Conservation (phyloP, 2,797 vertebrate genomes). For the Euthynnus affinis region DNA sequence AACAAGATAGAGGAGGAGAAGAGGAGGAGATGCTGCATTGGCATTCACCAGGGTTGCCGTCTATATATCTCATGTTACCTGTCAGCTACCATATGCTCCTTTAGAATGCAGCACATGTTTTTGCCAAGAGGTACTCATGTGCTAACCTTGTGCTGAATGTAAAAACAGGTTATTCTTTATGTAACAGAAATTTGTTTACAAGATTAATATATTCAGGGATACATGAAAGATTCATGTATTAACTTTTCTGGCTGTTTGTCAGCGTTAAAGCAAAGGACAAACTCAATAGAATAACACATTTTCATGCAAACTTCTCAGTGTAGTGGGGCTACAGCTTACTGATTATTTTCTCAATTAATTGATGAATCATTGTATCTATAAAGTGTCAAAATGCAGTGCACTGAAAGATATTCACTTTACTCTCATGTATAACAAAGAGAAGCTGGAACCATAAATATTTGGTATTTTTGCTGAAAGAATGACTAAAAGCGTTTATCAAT, state of each 20-base stretch:
- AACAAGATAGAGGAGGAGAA: conserved; percentile 5
- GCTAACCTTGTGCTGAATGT: conserved; percentile 34
- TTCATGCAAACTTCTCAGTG: not conserved
- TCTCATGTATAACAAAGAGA: too few species aligned
- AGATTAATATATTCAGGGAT: not conserved
- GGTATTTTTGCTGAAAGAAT: too few species aligned
- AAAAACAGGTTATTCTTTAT: conserved; percentile 26
- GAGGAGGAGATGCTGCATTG: conserved; percentile 39
- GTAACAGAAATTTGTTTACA: conserved; percentile 19
- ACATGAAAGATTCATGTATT: not conserved
- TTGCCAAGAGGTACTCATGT: conserved; percentile 33
- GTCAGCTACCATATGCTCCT: conserved; percentile 63
- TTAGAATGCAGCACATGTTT: conserved; percentile 3
- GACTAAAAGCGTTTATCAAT: too few species aligned
- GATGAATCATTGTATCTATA: too few species aligned
- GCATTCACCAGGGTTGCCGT: conserved; percentile 52
- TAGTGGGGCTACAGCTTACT: too few species aligned
- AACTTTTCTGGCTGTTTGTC: not conserved
- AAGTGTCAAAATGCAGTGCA: too few species aligned
- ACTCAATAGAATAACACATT: not conserved
- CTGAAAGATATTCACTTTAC: too few species aligned
- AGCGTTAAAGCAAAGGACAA: not conserved
- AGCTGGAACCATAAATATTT: too few species aligned
- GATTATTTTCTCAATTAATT: too few species aligned
- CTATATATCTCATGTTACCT: conserved; percentile 60